Evolutionary conservation across 2,113 vertebrate genomes (phyloP), one percentile per base, ranked within the genome.

Genomic region (Lamprotornis superbus): DNA sequence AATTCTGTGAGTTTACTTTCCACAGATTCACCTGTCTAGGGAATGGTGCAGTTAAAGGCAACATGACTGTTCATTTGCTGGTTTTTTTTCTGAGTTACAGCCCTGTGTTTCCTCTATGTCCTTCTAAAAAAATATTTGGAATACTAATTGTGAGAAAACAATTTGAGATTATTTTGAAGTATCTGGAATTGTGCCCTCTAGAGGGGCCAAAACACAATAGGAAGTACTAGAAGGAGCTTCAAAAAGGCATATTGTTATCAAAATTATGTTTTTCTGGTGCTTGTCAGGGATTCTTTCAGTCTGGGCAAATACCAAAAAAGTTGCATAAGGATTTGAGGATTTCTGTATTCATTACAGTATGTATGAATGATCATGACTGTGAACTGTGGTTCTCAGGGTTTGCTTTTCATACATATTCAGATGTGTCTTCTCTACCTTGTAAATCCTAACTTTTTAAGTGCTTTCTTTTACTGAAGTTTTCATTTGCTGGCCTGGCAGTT

Each of bases 321-420:
- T 12, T 5, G 67, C 19, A 3, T 6, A 30, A 59, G 12, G 19
- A 23, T 57, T 46, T 73, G 23, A 49, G 9, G 15, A 31, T 81
- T 83, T 69, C 9, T 68, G 6, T 86, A 25, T 69, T 89, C 12
- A 3, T 53, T 73, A 22, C 20, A 50, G 4, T 40, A 19, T 31
- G 4, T n/a, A 3, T 70, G 52, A 59, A 20, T 68, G 64, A 56
- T 40, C 37, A 2, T 11, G 11, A 15, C 30, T 33, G 1, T 37
- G 40, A 80, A 9, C 46, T 81, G 11, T 70, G 23, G 28, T 81
- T 84, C 9, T 75, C 19, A 5, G 5, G 2, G 4, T 75, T 93
- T 91, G 49, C 10, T 82, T 76, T 69, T 33, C 0, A 0, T 73
- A 2, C 4, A 0, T 74, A 12, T 8, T 46, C 17, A 31, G 10